Evolutionary conservation across 2,113 vertebrate genomes (phyloP).

Genomic region (Nycticorax nycticorax): DNA sequence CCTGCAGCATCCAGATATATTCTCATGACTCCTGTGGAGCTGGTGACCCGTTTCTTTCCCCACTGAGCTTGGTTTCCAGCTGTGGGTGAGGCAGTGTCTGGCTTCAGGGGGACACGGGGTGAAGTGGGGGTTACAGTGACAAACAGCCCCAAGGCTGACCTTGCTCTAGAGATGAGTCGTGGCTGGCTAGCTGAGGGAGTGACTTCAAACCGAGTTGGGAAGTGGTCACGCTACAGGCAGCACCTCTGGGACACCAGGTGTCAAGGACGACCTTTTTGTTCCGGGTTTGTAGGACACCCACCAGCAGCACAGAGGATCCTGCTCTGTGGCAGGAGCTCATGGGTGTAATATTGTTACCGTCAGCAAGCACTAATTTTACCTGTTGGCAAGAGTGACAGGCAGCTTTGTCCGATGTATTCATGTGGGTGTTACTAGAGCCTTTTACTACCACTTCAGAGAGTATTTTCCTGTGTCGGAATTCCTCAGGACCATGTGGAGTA

Average conservation of each 20-base stretch:
- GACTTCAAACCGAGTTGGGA: not conserved
- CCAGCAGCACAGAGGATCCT: not conserved
- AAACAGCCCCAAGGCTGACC: not conserved
- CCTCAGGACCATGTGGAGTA: not conserved
- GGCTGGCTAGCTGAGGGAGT: not conserved
- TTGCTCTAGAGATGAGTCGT: not conserved
- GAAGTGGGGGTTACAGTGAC: not conserved
- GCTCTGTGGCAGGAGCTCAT: not conserved
- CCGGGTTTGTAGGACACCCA: not conserved
- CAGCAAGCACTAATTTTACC: not conserved
- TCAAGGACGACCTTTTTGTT: not conserved
- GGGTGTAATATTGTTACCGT: not conserved
- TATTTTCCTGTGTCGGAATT: not conserved
- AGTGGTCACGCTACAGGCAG: not conserved
- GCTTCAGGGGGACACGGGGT: not conserved
- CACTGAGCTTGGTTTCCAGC: not conserved
- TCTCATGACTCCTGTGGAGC: not conserved
- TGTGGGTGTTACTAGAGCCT: not conserved
- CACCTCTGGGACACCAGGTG: not conserved
- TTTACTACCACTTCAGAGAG: not conserved
- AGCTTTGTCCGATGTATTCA: not conserved
- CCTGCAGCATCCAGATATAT: not conserved
- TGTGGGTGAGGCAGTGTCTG: not conserved
- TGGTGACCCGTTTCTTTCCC: not conserved
- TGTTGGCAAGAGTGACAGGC: not conserved